These are phyloP conservation scores for Caiman crocodilus DNA, from an alignment of 2,797 vertebrate genomes.

Conservation along the genomic window DNA sequence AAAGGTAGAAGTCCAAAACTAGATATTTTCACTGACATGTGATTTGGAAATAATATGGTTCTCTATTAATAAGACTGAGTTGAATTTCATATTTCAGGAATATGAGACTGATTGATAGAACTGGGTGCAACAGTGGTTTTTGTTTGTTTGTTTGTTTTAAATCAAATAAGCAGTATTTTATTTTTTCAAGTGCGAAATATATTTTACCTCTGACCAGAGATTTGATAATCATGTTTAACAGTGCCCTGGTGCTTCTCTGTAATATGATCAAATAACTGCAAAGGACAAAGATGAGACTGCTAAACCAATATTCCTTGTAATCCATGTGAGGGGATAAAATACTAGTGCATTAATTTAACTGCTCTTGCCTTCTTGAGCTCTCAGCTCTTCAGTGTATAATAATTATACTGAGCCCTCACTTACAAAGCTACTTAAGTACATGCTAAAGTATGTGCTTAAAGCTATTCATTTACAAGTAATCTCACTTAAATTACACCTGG, in stretches of 20 bases:
- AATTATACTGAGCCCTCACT: slow-evolving; percentile 5
- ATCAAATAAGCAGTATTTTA: background rate
- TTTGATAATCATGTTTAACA: background rate
- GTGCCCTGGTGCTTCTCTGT: background rate
- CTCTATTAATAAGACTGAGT: accelerated
- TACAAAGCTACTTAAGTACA: slow-evolving; percentile 23
- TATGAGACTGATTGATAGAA: background rate
- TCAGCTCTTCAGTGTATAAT: background rate
- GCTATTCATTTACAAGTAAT: slow-evolving; percentile 29
- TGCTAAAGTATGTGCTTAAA: slow-evolving; percentile 43
- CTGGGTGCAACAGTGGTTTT: background rate
- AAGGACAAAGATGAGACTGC: background rate
- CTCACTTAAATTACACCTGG: slow-evolving; percentile 34
- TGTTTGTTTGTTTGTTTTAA: too few species aligned
- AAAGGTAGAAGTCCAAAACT: accelerated
- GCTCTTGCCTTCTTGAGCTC: slow-evolving; percentile 1
- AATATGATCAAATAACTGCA: background rate
- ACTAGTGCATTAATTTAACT: background rate
- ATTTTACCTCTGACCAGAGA: background rate
- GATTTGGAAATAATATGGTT: too few species aligned
- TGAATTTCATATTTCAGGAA: background rate
- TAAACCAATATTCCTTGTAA: background rate
- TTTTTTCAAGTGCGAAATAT: background rate
- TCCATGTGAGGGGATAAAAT: background rate
- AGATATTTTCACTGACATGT: background rate